Percentiles rank a stretch among this genome's conserved stretches.
Conservation (phyloP, 2,888 invertebrate species). For the Conchocele bisecta region DNA sequence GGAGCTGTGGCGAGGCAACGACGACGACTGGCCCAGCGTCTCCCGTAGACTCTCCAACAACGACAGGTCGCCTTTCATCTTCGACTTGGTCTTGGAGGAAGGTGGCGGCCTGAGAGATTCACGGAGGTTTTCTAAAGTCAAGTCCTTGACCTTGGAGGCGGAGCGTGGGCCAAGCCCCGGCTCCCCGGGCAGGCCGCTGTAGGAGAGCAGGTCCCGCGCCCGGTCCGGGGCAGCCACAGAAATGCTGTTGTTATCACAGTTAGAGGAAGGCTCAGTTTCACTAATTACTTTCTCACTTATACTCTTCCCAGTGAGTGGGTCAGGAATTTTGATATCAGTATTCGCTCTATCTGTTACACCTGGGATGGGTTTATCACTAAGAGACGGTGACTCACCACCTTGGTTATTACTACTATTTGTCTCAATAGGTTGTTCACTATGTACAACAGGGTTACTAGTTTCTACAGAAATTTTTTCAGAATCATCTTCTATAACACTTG, state of each 20-base stretch:
- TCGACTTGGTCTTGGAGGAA: conserved; percentile 66
- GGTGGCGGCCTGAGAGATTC: conserved; percentile 64
- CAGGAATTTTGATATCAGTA: conserved; percentile 1
- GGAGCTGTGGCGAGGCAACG: conserved; percentile 71
- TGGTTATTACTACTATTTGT: conserved; percentile 6
- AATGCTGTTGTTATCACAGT: conserved; percentile 55
- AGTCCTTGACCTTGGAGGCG: conserved; percentile 65
- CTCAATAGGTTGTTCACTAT: conserved; percentile 13
- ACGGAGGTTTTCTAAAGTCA: conserved; percentile 69
- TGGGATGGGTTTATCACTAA: not conserved
- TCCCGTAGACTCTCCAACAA: conserved; percentile 68
- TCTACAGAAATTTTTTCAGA: conserved; percentile 49
- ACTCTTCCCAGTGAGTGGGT: conserved; percentile 1
- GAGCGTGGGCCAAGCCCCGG: conserved; percentile 51
- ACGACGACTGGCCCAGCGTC: conserved; percentile 68
- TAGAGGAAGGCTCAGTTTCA: conserved; percentile 45
- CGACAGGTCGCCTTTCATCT: conserved; percentile 54
- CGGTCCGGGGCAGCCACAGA: conserved; percentile 53
- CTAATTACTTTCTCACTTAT: conserved; percentile 5
- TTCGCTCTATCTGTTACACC: not conserved
- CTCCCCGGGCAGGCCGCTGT: conserved; percentile 58
- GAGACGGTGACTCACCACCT: conserved; percentile 2
- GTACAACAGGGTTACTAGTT: conserved; percentile 34
- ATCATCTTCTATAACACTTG: conserved; percentile 63
- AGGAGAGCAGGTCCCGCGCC: conserved; percentile 55